These are phyloP conservation scores for Amphipoea lucens DNA, from an alignment of 2,888 invertebrate species.

Conservation along the genomic window DNA sequence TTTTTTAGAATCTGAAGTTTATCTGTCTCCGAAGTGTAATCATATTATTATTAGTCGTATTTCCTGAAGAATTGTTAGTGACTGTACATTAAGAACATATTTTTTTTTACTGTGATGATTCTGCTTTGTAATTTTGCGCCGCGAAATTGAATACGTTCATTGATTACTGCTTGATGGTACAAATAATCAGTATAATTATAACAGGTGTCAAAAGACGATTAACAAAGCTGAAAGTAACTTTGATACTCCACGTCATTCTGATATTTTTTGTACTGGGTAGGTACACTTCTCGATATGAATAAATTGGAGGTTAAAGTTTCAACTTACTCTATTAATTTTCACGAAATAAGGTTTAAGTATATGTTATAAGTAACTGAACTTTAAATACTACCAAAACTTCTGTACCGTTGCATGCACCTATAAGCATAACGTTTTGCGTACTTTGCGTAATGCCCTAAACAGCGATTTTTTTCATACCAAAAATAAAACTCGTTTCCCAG, in stretches of 20 bases:
- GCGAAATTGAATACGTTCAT: constrained; percentile 1
- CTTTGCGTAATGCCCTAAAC: not conserved
- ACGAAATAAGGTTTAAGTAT: not conserved
- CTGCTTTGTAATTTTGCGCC: not conserved
- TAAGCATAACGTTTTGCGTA: not conserved
- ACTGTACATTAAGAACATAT: too few species aligned
- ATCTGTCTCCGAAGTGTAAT: too few species aligned
- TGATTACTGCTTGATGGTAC: not conserved
- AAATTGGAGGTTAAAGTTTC: not conserved
- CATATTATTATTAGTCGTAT: not conserved
- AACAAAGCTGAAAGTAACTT: not conserved
- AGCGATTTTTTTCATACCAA: not conserved
- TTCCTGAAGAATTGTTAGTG: not conserved
- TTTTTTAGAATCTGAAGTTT: not conserved
- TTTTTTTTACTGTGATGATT: not conserved
- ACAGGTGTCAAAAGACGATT: not conserved
- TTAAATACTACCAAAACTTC: not conserved
- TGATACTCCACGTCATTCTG: not conserved
- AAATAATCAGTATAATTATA: not conserved
- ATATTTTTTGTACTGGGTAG: not conserved
- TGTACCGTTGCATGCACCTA: not conserved
- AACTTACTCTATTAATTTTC: not conserved
- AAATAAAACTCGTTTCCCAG: not conserved
- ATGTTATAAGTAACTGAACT: not conserved
- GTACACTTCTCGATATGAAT: not conserved